A percentile compares a stretch with the other conserved stretches of the same genome.
Conservation (phyloP, 2,797 vertebrate genomes). For the Lutjanus campechanus region DNA sequence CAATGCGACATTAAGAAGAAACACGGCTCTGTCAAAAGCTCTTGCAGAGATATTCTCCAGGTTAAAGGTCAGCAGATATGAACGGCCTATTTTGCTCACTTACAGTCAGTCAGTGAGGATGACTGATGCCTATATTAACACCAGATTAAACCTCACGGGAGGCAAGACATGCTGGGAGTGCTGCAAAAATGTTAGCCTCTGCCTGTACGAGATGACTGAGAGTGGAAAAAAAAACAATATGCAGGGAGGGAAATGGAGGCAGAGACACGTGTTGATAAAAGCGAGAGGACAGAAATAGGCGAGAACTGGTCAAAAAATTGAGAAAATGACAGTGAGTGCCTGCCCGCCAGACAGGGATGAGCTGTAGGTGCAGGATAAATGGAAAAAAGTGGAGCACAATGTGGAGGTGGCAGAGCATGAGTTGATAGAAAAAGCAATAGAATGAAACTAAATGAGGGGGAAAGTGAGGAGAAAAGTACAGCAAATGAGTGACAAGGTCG, state of each 20-base stretch:
- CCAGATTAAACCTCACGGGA: conserved; percentile 39
- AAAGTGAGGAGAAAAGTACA: conserved; percentile 60
- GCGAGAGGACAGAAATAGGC: conserved; percentile 50
- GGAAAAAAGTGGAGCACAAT: conserved; percentile 51
- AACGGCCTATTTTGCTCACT: conserved; percentile 23
- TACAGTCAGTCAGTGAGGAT: conserved; percentile 41
- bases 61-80: conserved; percentile 43
- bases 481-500: conserved; percentile 63
- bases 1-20: conserved; percentile 1
- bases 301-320: conserved; percentile 44
- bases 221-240: conserved; percentile 8
- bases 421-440: conserved; percentile 61
- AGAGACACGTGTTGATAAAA: conserved; percentile 3
- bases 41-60: neutral
- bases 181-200: conserved; percentile 29
- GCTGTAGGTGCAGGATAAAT: conserved; percentile 59
- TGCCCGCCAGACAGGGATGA: conserved; percentile 50
- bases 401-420: conserved; percentile 63
- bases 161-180: neutral
- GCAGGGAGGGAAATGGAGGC: conserved; percentile 5
- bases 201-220: conserved; percentile 25
- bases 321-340: conserved; percentile 62
- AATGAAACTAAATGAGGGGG: conserved; percentile 62
- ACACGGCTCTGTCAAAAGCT: conserved; percentile 1
- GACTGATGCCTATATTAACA: conserved; percentile 54